These are phyloP conservation scores for Ametastegia equiseti DNA, from an alignment of 2,888 invertebrate species.

Conservation along the genomic window DNA sequence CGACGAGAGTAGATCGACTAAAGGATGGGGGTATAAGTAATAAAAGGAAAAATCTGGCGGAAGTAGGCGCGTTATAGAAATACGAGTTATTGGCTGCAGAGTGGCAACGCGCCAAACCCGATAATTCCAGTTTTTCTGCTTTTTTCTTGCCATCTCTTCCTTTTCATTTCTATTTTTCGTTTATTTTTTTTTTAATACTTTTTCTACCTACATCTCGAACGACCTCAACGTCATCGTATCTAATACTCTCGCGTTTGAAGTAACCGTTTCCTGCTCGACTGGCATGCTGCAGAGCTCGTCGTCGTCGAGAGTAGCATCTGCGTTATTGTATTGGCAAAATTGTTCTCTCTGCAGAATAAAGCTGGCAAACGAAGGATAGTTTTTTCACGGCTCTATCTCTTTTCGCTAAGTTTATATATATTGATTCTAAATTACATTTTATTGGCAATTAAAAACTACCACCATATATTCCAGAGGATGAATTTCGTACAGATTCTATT, in stretches of 20 bases:
- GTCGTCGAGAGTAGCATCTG: neutral
- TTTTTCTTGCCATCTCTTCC: too few species aligned
- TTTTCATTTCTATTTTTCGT: too few species aligned
- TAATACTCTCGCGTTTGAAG: neutral
- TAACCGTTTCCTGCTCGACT: constrained; percentile 6
- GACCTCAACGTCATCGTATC: constrained; percentile 26
- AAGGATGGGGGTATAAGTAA: neutral
- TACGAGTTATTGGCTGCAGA: constrained; percentile 16
- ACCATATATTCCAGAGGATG: neutral
- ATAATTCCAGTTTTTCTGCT: constrained; percentile 24
- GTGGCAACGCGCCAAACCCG: constrained; percentile 40
- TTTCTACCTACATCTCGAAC: neutral
- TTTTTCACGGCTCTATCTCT: neutral
- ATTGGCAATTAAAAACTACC: constrained; percentile 7
- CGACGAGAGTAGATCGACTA: constrained; percentile 24
- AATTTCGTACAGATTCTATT: too few species aligned
- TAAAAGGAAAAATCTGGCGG: constrained; percentile 22
- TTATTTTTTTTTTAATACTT: neutral
- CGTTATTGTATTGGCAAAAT: neutral
- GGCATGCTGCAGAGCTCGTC: neutral
- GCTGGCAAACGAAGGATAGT: constrained; percentile 12
- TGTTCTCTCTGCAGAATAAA: neutral
- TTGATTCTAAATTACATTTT: constrained; percentile 13
- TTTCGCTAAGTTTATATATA: neutral
- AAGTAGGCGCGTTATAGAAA: constrained; percentile 10